A percentile compares a stretch with the other conserved stretches of the same genome.
Conservation (phyloP, 2,113 vertebrate genomes). For the Caloenas nicobarica region DNA sequence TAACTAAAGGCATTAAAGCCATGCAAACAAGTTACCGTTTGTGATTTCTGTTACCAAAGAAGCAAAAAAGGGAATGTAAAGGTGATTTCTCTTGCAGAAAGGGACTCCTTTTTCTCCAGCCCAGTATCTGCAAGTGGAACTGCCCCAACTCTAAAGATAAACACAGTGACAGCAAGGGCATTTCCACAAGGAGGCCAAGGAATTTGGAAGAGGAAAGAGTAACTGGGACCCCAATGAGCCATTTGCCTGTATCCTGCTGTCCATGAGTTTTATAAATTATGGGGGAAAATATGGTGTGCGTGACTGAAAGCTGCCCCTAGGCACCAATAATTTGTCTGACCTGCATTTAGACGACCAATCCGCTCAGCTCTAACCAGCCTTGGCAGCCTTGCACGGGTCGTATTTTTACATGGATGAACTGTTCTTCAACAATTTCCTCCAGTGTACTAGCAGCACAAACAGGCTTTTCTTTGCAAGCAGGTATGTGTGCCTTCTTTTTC, state of each 20-base stretch:
- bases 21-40: background rate
- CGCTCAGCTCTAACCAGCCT: slow-evolving; percentile 33
- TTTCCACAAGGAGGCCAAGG: slow-evolving; percentile 52
- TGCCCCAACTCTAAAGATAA: slow-evolving; percentile 54
- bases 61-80: background rate
- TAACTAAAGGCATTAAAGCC: background rate
- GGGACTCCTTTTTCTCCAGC: background rate
- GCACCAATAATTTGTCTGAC: slow-evolving; percentile 60
- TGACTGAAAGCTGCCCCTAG: slow-evolving; percentile 52
- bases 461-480: slow-evolving; percentile 58
- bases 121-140: background rate
- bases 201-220: slow-evolving; percentile 55
- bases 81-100: background rate
- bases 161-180: slow-evolving; percentile 16
- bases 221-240: slow-evolving; percentile 55
- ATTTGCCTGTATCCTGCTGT: slow-evolving; percentile 64
- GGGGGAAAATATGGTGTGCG: background rate
- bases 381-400: slow-evolving; percentile 9
- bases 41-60: background rate
- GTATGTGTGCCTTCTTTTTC: slow-evolving; percentile 47
- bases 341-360: slow-evolving; percentile 10
- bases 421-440: slow-evolving; percentile 61
- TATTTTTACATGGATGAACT: slow-evolving; percentile 69
- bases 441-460: slow-evolving; percentile 50
- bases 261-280: slow-evolving; percentile 60